Percentiles rank a stretch among this genome's conserved stretches.
phyloP scores from a whole-genome alignment of 2,888 invertebrate genomes.

The Megaustenia siamemsis region DNA sequence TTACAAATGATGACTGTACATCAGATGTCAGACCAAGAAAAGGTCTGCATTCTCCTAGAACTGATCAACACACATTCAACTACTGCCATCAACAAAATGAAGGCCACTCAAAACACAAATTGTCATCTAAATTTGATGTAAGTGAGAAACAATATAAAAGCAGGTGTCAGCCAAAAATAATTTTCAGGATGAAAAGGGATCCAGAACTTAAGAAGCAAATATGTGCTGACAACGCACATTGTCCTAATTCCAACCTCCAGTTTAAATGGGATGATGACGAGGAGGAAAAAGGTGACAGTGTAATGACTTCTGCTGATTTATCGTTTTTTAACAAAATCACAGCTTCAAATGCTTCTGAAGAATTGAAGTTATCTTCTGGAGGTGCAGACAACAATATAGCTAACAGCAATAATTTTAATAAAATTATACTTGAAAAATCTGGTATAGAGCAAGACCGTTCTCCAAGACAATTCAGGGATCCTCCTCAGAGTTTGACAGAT shows the following conservation, averaged over 20 bases:
- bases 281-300: constrained; percentile 16
- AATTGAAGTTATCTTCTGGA: neutral
- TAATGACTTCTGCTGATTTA: constrained; percentile 6
- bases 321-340: neutral
- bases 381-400: too few species aligned
- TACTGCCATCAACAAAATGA: constrained; percentile 5
- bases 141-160: constrained; percentile 38
- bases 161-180: constrained; percentile 64
- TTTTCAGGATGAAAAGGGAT: constrained; percentile 66
- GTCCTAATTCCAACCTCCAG: constrained; percentile 49
- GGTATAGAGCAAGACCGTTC: neutral
- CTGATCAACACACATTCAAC: neutral
- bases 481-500: neutral
- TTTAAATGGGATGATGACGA: constrained; percentile 62
- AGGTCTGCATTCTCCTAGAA: constrained; percentile 11
- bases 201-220: constrained; percentile 65
- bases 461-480: neutral
- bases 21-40: constrained; percentile 22
- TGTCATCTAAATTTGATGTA: neutral
- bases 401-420: neutral
- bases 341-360: neutral
- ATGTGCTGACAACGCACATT: constrained; percentile 53
- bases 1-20: constrained; percentile 1
- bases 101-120: neutral
- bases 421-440: constrained; percentile 11